These are phyloP conservation scores for Thalpophila matura DNA, from an alignment of 2,888 invertebrate species.

Conservation along the genomic window DNA sequence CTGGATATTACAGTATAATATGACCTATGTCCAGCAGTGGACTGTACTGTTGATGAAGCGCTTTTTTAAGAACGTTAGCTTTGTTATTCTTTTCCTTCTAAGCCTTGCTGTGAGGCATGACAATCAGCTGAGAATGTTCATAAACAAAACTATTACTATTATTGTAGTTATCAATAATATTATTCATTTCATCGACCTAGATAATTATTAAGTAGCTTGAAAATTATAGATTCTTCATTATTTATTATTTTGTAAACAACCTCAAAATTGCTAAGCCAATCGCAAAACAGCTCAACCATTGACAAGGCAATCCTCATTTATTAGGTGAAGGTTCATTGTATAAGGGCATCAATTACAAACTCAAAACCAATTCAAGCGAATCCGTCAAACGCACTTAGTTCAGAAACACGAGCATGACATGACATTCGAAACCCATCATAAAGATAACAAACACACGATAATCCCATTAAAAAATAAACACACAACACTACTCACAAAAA, in stretches of 20 bases:
- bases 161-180: conserved; percentile 3
- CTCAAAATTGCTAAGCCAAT: conserved; percentile 3
- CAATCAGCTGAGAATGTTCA: conserved; percentile 4
- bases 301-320: conserved; percentile 25
- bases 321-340: conserved; percentile 48
- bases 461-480: conserved; percentile 71
- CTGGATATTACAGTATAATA: too few relatives aligned
- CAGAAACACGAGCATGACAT: conserved; percentile 51
- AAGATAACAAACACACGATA: conserved; percentile 69
- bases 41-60: background rate
- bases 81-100: too few relatives aligned
- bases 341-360: conserved; percentile 52
- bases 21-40: too few relatives aligned
- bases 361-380: conserved; percentile 52
- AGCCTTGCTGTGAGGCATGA: too few relatives aligned
- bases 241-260: conserved; percentile 13
- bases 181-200: background rate
- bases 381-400: conserved; percentile 52
- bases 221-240: conserved; percentile 4
- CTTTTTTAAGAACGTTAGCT: too few relatives aligned
- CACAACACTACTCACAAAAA: conserved; percentile 56
- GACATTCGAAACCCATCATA: conserved; percentile 58
- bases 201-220: background rate
- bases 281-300: conserved; percentile 13
- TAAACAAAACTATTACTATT: conserved; percentile 18